phyloP scores from a whole-genome alignment of 2,113 vertebrate species.

The Chitala chitala region DNA sequence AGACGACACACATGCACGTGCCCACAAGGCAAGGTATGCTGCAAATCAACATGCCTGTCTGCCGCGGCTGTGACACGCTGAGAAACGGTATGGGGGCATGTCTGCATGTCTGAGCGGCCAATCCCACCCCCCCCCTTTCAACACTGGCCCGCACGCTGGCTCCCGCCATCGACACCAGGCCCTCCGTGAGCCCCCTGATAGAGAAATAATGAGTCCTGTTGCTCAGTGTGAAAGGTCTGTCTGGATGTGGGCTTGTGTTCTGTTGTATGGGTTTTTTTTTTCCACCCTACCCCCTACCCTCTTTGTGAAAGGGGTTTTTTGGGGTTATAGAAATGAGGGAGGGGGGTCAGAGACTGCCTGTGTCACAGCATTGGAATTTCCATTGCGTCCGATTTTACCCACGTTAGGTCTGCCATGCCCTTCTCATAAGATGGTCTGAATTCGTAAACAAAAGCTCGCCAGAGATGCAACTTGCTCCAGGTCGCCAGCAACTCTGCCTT shows the following conservation, averaged over 20 bases:
- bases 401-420: neutral
- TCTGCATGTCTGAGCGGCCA: conserved; percentile 13
- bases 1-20: neutral
- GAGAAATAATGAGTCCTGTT: conserved; percentile 21
- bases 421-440: neutral
- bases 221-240: conserved; percentile 10
- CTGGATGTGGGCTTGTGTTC: conserved; percentile 14
- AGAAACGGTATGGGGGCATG: conserved; percentile 9
- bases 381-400: neutral
- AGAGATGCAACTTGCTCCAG: neutral
- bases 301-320: conserved; percentile 11
- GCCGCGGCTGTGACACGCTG: neutral
- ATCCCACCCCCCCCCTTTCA: neutral
- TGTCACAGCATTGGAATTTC: neutral
- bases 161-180: neutral
- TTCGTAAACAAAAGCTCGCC: neutral
- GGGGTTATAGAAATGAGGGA: neutral
- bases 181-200: conserved; percentile 15
- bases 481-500: neutral
- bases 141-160: neutral
- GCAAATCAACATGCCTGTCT: neutral
- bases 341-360: neutral
- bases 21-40: neutral
- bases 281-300: neutral
- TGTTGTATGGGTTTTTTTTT: neutral